Evolutionary conservation across 2,797 vertebrate species (phyloP).

Genomic region (Enteromius paludinosus): DNA sequence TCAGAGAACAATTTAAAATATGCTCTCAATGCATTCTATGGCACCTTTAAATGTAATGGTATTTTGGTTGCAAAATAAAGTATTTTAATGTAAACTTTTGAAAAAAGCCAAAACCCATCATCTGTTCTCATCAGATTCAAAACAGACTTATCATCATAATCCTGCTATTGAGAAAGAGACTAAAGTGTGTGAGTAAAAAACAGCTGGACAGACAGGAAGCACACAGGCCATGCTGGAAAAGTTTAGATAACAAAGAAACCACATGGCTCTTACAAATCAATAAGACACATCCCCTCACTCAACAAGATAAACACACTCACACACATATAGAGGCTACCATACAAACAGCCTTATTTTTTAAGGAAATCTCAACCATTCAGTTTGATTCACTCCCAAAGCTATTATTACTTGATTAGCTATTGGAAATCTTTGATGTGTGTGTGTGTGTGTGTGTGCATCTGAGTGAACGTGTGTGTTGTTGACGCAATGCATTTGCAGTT

Average conservation of each 20-base stretch:
- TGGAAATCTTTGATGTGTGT: slow-evolving; percentile 24
- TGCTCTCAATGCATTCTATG: too few relatives aligned
- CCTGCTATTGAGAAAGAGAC: slow-evolving; percentile 9
- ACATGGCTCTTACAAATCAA: slow-evolving; percentile 74
- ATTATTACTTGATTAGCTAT: slow-evolving; percentile 39
- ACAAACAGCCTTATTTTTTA: slow-evolving; percentile 40
- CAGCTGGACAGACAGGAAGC: slow-evolving; percentile 61
- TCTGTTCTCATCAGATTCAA: not conserved
- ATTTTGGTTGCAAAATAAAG: not conserved
- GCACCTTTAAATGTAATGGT: not conserved
- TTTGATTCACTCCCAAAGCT: slow-evolving; percentile 35
- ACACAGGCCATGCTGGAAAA: slow-evolving; percentile 65
- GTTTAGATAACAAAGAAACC: slow-evolving; percentile 71
- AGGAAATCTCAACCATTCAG: slow-evolving; percentile 55
- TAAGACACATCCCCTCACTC: slow-evolving; percentile 73
- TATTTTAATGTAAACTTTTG: not conserved
- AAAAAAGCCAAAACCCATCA: not conserved
- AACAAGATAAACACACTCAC: slow-evolving; percentile 50
- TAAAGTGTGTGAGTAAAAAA: slow-evolving; percentile 65
- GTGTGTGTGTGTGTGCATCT: slow-evolving; percentile 60
- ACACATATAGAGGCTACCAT: slow-evolving; percentile 14
- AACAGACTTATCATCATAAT: slow-evolving; percentile 4
- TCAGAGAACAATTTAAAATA: too few relatives aligned
- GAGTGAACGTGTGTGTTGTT: slow-evolving; percentile 64
- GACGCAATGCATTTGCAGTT: slow-evolving; percentile 77